Percentiles rank a stretch among this genome's conserved stretches.
phyloP scores from a whole-genome alignment of 2,888 invertebrate species.

The Chrysodeixis includens region DNA sequence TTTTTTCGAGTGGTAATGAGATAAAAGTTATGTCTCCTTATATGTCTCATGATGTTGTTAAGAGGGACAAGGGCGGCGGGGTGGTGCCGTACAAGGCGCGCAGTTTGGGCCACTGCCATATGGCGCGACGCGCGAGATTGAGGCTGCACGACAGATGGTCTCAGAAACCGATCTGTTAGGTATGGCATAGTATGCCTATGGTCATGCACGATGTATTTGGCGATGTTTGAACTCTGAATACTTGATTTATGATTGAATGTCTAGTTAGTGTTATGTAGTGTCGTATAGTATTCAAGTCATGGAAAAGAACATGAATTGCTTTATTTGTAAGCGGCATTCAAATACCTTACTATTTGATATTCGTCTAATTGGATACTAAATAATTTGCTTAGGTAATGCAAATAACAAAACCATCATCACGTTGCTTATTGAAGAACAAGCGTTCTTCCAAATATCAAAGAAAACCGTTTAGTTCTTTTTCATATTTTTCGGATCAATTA shows the following conservation, averaged over 20 bases:
- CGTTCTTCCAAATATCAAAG: too few species aligned
- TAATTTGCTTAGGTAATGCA: too few species aligned
- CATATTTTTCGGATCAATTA: too few species aligned
- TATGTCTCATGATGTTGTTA: conserved; percentile 38
- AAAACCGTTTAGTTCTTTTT: too few species aligned
- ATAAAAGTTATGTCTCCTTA: conserved; percentile 58
- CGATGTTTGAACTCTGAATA: neutral
- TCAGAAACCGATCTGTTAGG: conserved; percentile 25
- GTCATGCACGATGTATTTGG: neutral
- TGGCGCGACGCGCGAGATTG: conserved; percentile 50
- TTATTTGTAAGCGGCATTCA: too few species aligned
- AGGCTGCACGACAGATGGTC: conserved; percentile 51
- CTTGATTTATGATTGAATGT: conserved; percentile 1
- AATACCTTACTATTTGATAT: too few species aligned
- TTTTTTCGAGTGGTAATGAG: conserved; percentile 29
- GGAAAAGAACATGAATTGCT: neutral
- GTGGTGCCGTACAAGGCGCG: conserved; percentile 52
- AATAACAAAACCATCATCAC: too few species aligned
- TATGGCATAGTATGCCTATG: conserved; percentile 13
- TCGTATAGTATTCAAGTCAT: neutral
- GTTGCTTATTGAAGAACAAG: too few species aligned
- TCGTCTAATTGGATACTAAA: too few species aligned
- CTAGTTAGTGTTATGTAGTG: neutral
- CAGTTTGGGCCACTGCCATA: conserved; percentile 49
- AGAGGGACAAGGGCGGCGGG: conserved; percentile 64